Conservation (phyloP, 2,888 invertebrate genomes). For the Drosophila setosimentum region DNA sequence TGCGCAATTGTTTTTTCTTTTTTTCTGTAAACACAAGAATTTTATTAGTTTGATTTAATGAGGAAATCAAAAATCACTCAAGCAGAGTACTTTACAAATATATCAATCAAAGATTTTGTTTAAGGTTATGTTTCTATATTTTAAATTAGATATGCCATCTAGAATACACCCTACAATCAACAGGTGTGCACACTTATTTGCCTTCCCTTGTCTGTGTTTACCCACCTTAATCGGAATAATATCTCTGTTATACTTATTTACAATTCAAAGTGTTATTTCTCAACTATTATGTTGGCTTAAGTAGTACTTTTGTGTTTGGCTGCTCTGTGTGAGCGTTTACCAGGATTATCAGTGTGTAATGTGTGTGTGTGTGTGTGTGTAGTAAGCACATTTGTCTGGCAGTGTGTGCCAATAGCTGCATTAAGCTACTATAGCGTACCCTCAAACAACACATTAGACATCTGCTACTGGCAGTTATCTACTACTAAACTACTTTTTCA, state of each 20-base stretch:
- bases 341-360: not conserved
- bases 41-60: not conserved
- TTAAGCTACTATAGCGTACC: constrained; percentile 44
- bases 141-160: not conserved
- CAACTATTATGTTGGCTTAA: constrained; percentile 12
- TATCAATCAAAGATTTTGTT: not conserved
- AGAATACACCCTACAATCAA: constrained; percentile 10
- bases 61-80: not conserved
- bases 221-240: not conserved
- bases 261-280: constrained; percentile 10
- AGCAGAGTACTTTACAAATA: not conserved
- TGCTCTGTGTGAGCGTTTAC: not conserved
- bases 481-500: constrained; percentile 59
- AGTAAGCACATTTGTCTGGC: constrained; percentile 32
- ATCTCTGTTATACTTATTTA: constrained; percentile 9
- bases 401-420: constrained; percentile 34
- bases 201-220: not conserved
- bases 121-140: not conserved
- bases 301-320: constrained; percentile 8
- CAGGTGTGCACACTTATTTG: constrained; percentile 6
- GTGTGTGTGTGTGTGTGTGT: constrained; percentile 7
- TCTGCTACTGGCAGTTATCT: constrained; percentile 41
- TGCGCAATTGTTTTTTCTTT: not conserved
- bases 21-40: not conserved
- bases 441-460: constrained; percentile 61